Evolutionary conservation across 2,797 vertebrate genomes (phyloP).

Genomic region (Passerculus sandwichensis): DNA sequence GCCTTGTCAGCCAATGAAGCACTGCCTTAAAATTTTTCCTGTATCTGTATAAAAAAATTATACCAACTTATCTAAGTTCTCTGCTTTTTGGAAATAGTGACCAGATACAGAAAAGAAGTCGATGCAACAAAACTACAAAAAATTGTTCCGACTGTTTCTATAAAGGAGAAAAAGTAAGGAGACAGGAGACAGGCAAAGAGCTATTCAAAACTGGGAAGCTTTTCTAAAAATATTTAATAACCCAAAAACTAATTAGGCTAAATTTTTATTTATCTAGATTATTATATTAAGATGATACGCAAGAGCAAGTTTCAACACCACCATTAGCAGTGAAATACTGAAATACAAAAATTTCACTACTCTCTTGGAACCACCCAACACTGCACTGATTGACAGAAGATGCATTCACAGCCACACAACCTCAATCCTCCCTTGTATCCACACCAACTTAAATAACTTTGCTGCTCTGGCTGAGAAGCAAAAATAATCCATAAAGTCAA

Average conservation of each 20-base stretch:
- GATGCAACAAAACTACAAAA: background rate
- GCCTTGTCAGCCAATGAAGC: background rate
- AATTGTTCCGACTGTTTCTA: background rate
- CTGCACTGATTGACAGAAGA: background rate
- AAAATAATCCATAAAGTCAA: background rate
- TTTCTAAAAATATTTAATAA: background rate
- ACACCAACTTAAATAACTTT: background rate
- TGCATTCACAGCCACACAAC: background rate
- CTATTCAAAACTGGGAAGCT: background rate
- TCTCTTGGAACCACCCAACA: background rate
- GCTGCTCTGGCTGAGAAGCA: background rate
- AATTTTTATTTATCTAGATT: background rate
- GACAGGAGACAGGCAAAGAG: background rate
- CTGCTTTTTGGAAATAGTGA: background rate
- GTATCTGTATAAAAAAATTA: background rate
- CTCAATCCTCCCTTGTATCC: background rate
- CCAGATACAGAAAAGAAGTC: background rate
- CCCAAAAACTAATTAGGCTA: background rate
- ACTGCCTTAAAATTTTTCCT: accelerated
- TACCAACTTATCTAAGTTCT: accelerated
- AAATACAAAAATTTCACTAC: background rate
- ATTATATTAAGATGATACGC: background rate
- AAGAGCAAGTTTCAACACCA: background rate
- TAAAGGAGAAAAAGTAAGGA: background rate
- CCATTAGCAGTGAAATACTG: background rate